Evolutionary conservation across 2,113 vertebrate genomes (phyloP).

Genomic region (Myrmecobius fasciatus): DNA sequence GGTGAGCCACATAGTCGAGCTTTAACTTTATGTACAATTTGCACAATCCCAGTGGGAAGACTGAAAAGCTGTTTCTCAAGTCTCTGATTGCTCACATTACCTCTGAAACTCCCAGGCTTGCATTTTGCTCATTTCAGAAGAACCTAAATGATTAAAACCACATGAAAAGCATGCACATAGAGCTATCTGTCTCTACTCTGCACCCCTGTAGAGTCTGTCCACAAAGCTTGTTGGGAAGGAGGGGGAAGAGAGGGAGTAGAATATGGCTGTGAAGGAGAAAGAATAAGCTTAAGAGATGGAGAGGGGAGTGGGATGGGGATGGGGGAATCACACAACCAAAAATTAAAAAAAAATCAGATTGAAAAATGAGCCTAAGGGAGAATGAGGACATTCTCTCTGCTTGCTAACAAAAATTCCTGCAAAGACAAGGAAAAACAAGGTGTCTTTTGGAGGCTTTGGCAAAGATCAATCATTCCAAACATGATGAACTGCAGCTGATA

Average conservation of each 20-base stretch:
- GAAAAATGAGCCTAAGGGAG: slow-evolving; percentile 36
- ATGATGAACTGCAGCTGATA: slow-evolving; percentile 57
- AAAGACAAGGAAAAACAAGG: slow-evolving; percentile 69
- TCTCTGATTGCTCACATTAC: background rate
- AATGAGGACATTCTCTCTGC: slow-evolving; percentile 12
- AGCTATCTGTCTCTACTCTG: background rate
- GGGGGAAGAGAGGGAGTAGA: slow-evolving; percentile 65
- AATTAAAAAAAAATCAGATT: slow-evolving; percentile 20
- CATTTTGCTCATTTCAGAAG: slow-evolving; percentile 46
- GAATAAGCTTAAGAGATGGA: slow-evolving; percentile 68
- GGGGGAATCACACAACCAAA: slow-evolving; percentile 32
- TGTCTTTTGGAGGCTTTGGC: slow-evolving; percentile 39
- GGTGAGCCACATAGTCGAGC: no score
- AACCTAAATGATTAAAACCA: slow-evolving; percentile 20
- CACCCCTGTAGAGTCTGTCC: slow-evolving; percentile 46
- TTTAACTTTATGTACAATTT: no score
- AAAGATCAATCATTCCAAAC: slow-evolving; percentile 33
- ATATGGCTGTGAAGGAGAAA: slow-evolving; percentile 62
- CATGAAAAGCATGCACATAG: slow-evolving; percentile 25
- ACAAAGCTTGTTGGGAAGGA: slow-evolving; percentile 45
- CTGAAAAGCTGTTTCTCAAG: background rate
- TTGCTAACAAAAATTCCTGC: slow-evolving; percentile 65
- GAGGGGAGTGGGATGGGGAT: slow-evolving; percentile 76
- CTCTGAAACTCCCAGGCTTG: background rate
- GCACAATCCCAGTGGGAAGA: slow-evolving; percentile 7